A percentile compares a stretch with the other conserved stretches of the same genome.
Conservation (phyloP, 2,888 invertebrate genomes). For the Pseudoips prasinana region DNA sequence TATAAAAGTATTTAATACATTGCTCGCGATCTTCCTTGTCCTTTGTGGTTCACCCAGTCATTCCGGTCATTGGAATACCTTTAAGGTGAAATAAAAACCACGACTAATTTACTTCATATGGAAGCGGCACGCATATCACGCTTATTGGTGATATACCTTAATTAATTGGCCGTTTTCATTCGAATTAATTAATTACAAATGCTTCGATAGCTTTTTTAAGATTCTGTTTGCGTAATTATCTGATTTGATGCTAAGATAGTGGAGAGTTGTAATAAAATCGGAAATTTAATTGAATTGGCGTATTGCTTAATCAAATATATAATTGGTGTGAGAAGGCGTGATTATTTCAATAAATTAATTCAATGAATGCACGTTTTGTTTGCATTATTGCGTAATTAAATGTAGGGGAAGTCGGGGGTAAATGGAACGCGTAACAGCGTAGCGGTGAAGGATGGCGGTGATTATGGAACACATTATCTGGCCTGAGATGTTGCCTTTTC, state of each 20-base stretch:
- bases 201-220: slow-evolving; percentile 24
- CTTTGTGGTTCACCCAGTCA: slow-evolving; percentile 15
- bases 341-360: slow-evolving; percentile 49
- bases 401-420: slow-evolving; percentile 47
- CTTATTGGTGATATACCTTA: slow-evolving; percentile 45
- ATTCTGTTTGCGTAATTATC: slow-evolving; percentile 35
- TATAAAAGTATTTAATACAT: no score
- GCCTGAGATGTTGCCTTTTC: slow-evolving; percentile 42
- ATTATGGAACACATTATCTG: slow-evolving; percentile 72
- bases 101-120: slow-evolving; percentile 52
- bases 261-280: slow-evolving; percentile 10
- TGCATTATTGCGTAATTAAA: slow-evolving; percentile 67
- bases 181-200: slow-evolving; percentile 46
- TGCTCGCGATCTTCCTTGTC: not conserved
- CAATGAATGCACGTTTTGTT: slow-evolving; percentile 46
- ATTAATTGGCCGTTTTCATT: slow-evolving; percentile 49
- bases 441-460: slow-evolving; percentile 63
- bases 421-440: slow-evolving; percentile 54
- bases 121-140: slow-evolving; percentile 43
- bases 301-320: no score
- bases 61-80: slow-evolving; percentile 32
- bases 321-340: slow-evolving; percentile 10
- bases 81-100: slow-evolving; percentile 40
- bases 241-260: slow-evolving; percentile 28
- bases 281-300: no score